A percentile compares a stretch with the other conserved stretches of the same genome.
phyloP scores from a whole-genome alignment of 2,888 invertebrate species.

The Fragum sueziense region DNA sequence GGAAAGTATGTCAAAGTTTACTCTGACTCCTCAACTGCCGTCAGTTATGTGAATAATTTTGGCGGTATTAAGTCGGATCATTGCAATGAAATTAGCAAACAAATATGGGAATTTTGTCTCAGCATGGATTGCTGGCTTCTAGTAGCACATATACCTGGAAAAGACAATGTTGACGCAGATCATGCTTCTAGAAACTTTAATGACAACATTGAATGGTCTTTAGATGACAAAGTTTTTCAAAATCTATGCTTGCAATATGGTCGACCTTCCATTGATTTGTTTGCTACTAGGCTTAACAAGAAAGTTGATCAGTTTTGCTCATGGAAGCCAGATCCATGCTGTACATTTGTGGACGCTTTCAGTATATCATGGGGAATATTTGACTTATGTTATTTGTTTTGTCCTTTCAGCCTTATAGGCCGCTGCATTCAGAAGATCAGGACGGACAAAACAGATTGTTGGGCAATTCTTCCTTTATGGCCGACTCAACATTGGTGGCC shows the following conservation, averaged over 20 bases:
- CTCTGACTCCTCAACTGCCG: conserved; percentile 7
- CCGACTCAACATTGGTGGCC: conserved; percentile 41
- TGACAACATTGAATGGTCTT: conserved; percentile 40
- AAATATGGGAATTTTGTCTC: conserved; percentile 28
- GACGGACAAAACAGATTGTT: conserved; percentile 6
- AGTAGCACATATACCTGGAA: conserved; percentile 15
- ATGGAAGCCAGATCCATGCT: conserved; percentile 41
- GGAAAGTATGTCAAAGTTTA: conserved; percentile 11
- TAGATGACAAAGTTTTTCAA: conserved; percentile 16
- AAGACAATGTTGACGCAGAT: conserved; percentile 12
- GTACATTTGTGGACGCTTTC: conserved; percentile 32
- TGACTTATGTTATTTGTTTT: conserved; percentile 40
- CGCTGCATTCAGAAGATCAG: conserved; percentile 37
- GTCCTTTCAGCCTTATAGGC: conserved; percentile 56
- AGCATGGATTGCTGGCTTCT: conserved; percentile 18
- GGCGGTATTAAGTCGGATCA: conserved; percentile 17
- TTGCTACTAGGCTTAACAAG: conserved; percentile 40
- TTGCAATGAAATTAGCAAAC: conserved; percentile 23
- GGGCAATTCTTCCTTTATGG: conserved; percentile 41
- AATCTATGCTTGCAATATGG: conserved; percentile 16
- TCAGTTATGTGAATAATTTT: conserved; percentile 24
- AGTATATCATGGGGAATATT: conserved; percentile 20
- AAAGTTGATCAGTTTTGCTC: conserved; percentile 23
- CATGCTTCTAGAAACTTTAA: conserved; percentile 23
- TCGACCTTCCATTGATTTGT: conserved; percentile 31